A percentile compares a stretch with the other conserved stretches of the same genome.
Conservation (phyloP, 2,888 invertebrate species). For the Cosmopolites sordidus region DNA sequence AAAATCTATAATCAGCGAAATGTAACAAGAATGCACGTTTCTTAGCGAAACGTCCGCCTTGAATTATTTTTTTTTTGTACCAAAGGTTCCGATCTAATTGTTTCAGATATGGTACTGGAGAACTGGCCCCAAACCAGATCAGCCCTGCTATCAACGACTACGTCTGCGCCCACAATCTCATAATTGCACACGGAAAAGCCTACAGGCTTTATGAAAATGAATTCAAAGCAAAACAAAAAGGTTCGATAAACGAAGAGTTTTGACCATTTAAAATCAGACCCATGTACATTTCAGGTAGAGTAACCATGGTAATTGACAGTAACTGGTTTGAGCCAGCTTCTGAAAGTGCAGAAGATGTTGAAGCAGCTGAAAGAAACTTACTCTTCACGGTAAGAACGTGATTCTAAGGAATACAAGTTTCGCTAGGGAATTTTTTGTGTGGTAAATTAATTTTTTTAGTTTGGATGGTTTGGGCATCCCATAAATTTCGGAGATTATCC, state of each 20-base stretch:
- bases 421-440: no score
- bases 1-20: no score
- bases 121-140: slow-evolving; percentile 40
- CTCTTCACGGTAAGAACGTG: slow-evolving; percentile 51
- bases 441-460: slow-evolving; percentile 23
- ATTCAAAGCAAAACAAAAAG: slow-evolving; percentile 44
- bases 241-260: slow-evolving; percentile 15
- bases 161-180: slow-evolving; percentile 57
- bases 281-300: slow-evolving; percentile 27
- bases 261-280: no score
- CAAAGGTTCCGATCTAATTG: slow-evolving; percentile 6
- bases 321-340: slow-evolving; percentile 60
- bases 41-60: no score
- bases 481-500: slow-evolving; percentile 68
- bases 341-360: slow-evolving; percentile 53
- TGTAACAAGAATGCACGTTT: no score
- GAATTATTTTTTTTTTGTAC: neutral
- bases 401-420: no score
- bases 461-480: slow-evolving; percentile 49
- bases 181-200: slow-evolving; percentile 61
- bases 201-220: slow-evolving; percentile 59
- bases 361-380: slow-evolving; percentile 55
- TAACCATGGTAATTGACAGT: slow-evolving; percentile 54
- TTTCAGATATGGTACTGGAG: slow-evolving; percentile 27
- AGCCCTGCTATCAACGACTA: slow-evolving; percentile 54